Base-by-base conservation (phyloP, 2,888 invertebrate species). In the Lamellibrachia columna region DNA sequence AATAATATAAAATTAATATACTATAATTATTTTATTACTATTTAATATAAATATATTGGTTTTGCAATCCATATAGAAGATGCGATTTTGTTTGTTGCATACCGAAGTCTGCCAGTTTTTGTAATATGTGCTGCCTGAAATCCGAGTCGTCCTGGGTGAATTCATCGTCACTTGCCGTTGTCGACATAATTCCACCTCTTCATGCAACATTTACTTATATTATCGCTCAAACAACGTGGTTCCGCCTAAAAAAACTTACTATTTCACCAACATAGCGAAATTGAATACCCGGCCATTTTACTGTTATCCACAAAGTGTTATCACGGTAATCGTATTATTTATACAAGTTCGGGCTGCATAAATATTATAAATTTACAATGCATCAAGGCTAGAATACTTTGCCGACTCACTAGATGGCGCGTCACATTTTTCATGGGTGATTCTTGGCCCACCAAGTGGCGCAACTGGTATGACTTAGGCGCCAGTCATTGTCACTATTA, bases 221-320 rank as follows among this genome's bases (percentile, higher is more conserved):
- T 75, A 75, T 75, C 75, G 75, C 75, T 75, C 75, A 75, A 75
- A 75, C 75, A 75, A 75, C 75, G 75, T 75, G 75, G 75, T 75
- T 75, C 75, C n/a, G 75, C 75, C 22, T 6, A 75, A 40, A 40
- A 75, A 75, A n/a, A n/a, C 22, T 75, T 22, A 22, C 22, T 22
- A 6, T n/a, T 22, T 75, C 22, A 75, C 75, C 15, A 75, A 22
- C 22, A 22, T 75, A 75, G 22, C 75, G 75, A 22, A 15, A 75
- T 15, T 22, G 22, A 22, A 22, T 22, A 75, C 75, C 6, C 22
- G 75, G 75, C 15, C 75, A 75, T 75, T 75, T 75, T 6, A 75
- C 22, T 75, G 22, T 22, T 75, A 6, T 22, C 75, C 22, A 75
- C 22, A 75, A 22, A 75, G 11, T 22, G 6, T 11, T 11, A n/a